Percentiles rank a stretch among this genome's conserved stretches.
These are phyloP conservation scores for Drosophila kambysellisi DNA, from an alignment of 2,888 invertebrate genomes.

Conservation along the genomic window DNA sequence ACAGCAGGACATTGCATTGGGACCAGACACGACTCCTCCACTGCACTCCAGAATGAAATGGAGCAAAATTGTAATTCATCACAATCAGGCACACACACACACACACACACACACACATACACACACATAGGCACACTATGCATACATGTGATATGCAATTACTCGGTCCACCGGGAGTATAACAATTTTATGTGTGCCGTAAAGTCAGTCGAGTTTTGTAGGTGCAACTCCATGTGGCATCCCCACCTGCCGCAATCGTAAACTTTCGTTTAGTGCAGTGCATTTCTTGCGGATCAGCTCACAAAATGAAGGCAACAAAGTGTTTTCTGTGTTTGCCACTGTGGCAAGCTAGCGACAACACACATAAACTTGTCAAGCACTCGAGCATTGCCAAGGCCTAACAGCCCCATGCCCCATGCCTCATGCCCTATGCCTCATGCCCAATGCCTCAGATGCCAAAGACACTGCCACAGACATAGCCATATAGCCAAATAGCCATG, in stretches of 20 bases:
- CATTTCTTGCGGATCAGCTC: constrained; percentile 46
- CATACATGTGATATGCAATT: not conserved
- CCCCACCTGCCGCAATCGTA: constrained; percentile 30
- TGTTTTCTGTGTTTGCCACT: constrained; percentile 62
- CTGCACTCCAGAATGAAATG: constrained; percentile 4
- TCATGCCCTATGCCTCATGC: constrained; percentile 1
- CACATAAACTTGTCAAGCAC: constrained; percentile 72
- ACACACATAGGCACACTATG: not conserved
- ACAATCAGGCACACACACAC: not conserved
- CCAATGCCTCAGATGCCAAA: constrained; percentile 1
- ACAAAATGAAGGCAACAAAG: constrained; percentile 73
- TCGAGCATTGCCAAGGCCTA: constrained; percentile 51
- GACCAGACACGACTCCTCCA: not conserved
- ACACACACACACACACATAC: not conserved
- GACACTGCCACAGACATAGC: constrained; percentile 9
- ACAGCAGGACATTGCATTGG: constrained; percentile 25
- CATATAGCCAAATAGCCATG: constrained; percentile 1
- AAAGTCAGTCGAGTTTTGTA: constrained; percentile 32
- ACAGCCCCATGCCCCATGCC: constrained; percentile 26
- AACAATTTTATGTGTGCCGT: constrained; percentile 53
- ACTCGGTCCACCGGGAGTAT: constrained; percentile 2
- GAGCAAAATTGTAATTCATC: constrained; percentile 53
- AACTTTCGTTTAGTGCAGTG: constrained; percentile 51
- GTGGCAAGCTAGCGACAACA: constrained; percentile 67
- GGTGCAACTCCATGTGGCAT: constrained; percentile 6